phyloP scores from a whole-genome alignment of 2,113 vertebrate species.

The Tursiops truncatus region DNA sequence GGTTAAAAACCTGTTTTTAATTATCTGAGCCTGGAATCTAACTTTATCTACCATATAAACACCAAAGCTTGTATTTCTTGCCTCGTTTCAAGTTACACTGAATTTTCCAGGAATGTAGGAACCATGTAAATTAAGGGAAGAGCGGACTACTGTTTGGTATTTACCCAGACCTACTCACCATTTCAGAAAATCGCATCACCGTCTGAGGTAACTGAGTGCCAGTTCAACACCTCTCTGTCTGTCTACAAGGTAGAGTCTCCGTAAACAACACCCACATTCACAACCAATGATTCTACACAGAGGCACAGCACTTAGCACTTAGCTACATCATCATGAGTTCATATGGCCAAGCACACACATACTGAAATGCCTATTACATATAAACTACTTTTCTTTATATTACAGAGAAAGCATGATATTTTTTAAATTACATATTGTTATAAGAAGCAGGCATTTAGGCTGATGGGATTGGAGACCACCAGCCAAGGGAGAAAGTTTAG shows the following conservation, averaged over 20 bases:
- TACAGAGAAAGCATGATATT: not conserved
- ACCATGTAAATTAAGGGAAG: not conserved
- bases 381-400: not conserved
- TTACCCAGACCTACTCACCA: not conserved
- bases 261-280: not conserved
- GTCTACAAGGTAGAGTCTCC: not conserved
- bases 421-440: not conserved
- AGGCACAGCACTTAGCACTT: not conserved
- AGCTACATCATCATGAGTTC: not conserved
- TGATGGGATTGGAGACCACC: not conserved
- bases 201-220: not conserved
- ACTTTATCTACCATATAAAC: not conserved
- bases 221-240: rapidly evolving
- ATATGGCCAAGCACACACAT: not conserved
- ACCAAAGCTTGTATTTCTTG: not conserved
- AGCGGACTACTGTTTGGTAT: not conserved
- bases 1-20: not conserved
- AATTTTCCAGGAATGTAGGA: not conserved
- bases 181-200: not conserved
- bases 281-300: no score
- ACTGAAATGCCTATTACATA: not conserved
- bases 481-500: not conserved
- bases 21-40: not conserved
- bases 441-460: not conserved
- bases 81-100: not conserved